These are phyloP conservation scores for Junonia oenone DNA, from an alignment of 2,888 invertebrate genomes.

Conservation along the genomic window DNA sequence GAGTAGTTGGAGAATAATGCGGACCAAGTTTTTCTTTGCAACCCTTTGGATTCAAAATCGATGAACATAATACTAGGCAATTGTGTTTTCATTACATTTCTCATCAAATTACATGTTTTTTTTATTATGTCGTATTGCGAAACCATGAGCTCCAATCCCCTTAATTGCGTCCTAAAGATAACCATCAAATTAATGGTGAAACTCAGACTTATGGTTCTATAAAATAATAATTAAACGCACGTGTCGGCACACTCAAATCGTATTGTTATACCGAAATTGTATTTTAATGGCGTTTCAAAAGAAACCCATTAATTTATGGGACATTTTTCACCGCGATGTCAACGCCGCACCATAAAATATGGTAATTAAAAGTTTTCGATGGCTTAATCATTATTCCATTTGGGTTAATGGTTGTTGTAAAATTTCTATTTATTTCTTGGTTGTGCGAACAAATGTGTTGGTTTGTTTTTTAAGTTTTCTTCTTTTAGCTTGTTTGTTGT, in stretches of 20 bases:
- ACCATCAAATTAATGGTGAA: not conserved
- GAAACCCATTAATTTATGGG: not conserved
- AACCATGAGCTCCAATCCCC: not conserved
- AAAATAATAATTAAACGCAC: not conserved
- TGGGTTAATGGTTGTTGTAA: not conserved
- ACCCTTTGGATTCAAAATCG: too few relatives aligned
- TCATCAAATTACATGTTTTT: too few relatives aligned
- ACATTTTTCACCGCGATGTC: not conserved
- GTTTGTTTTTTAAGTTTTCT: not conserved
- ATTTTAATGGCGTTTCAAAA: not conserved
- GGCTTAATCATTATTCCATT: constrained; percentile 1
- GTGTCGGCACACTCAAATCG: not conserved
- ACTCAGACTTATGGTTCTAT: not conserved
- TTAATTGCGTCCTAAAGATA: not conserved
- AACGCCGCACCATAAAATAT: not conserved
- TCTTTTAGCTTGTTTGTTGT: too few relatives aligned
- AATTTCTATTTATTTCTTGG: not conserved
- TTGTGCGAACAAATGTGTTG: not conserved
- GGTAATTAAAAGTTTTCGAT: constrained; percentile 1
- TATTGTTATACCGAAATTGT: not conserved
- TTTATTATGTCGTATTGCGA: not conserved
- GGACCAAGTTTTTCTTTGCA: too few relatives aligned
- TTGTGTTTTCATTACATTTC: too few relatives aligned
- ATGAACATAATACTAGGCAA: too few relatives aligned
- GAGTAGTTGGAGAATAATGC: too few relatives aligned